phyloP scores from a whole-genome alignment of 2,888 invertebrate species.

The Metallyticus violacea region DNA sequence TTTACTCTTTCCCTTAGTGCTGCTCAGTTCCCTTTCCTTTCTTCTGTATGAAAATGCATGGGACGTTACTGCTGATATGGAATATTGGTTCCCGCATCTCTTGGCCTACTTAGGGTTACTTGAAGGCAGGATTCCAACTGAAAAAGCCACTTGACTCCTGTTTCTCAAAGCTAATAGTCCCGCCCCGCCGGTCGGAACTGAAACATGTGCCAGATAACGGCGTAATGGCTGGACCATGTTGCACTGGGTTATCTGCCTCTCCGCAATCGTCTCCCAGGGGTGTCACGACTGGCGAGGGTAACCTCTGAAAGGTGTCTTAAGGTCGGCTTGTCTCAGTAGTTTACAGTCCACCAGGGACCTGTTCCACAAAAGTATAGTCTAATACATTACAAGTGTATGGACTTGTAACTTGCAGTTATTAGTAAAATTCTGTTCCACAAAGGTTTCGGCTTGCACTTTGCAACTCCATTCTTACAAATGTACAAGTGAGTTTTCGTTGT shows the following conservation, averaged over 20 bases:
- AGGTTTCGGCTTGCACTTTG: no score
- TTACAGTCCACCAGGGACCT: no score
- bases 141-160: neutral
- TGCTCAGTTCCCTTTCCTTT: neutral
- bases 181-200: neutral
- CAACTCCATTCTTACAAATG: no score
- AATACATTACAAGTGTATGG: no score
- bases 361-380: no score
- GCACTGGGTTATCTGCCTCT: neutral
- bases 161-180: neutral
- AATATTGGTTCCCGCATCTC: no score
- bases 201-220: constrained; percentile 10
- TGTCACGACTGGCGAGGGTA: neutral
- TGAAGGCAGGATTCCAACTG: neutral
- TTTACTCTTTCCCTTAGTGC: no score
- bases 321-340: no score
- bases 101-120: neutral
- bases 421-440: no score
- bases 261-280: neutral
- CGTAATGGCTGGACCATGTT: constrained; percentile 1
- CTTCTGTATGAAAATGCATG: neutral
- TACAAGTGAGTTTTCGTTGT: no score
- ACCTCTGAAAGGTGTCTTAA: no score
- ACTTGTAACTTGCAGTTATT: no score
- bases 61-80: neutral